These are phyloP conservation scores for Oscheius sp. DNA, from an alignment of 2,888 invertebrate species.

Conservation along the genomic window DNA sequence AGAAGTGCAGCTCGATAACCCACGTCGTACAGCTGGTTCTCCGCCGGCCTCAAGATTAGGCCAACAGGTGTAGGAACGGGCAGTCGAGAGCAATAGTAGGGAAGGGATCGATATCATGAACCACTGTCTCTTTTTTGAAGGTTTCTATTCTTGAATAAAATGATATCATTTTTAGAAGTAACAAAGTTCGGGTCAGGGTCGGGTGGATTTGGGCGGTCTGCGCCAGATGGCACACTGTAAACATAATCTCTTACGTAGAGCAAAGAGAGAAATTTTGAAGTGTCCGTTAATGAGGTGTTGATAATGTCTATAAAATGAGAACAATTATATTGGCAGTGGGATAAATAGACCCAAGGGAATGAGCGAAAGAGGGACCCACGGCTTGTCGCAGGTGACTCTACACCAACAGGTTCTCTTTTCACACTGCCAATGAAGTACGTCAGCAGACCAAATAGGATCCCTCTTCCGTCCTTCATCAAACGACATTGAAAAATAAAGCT, in stretches of 20 bases:
- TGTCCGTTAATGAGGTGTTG: background rate
- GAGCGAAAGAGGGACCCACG: background rate
- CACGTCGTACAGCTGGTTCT: too few relatives aligned
- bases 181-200: background rate
- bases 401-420: constrained; percentile 19
- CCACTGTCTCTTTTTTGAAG: too few relatives aligned
- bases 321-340: background rate
- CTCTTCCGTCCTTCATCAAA: background rate
- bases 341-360: background rate
- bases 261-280: background rate
- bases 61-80: too few relatives aligned
- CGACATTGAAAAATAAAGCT: constrained; percentile 2
- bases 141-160: background rate
- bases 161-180: background rate
- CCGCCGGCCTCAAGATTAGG: too few relatives aligned
- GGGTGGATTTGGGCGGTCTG: background rate
- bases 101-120: too few relatives aligned
- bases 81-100: too few relatives aligned
- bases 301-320: background rate
- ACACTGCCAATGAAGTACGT: constrained; percentile 24
- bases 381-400: constrained; percentile 25
- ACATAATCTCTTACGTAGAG: background rate
- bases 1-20: too few relatives aligned
- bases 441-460: constrained; percentile 10
- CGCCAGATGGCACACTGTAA: constrained; percentile 4